phyloP scores from a whole-genome alignment of 1,140 invertebrate genomes.

The Caenorhabditis inopinata region DNA sequence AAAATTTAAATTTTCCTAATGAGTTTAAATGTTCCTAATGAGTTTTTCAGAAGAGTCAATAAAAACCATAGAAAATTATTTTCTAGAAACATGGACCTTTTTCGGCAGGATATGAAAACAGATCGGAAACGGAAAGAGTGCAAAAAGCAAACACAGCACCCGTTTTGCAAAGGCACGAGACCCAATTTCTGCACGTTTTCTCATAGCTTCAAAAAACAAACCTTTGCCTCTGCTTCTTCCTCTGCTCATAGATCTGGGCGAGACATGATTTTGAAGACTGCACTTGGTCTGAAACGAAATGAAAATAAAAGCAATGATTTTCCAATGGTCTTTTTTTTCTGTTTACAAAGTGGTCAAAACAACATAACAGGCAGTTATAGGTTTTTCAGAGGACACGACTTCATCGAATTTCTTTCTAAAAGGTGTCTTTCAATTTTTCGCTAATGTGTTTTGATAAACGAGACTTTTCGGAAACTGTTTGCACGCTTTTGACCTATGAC shows the following conservation, averaged over 20 bases:
- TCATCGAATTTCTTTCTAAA: too few relatives aligned
- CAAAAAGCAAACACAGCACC: neutral
- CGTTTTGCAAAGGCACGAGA: neutral
- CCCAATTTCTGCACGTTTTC: neutral
- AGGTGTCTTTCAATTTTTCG: too few relatives aligned
- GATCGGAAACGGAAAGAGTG: neutral
- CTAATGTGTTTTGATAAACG: too few relatives aligned
- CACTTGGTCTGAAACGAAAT: slow-evolving; percentile 34
- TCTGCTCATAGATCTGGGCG: slow-evolving; percentile 37
- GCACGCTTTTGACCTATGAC: neutral
- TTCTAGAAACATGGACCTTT: too few relatives aligned
- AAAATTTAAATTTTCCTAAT: neutral
- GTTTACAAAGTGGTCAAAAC: too few relatives aligned
- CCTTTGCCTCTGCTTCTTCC: slow-evolving; percentile 36
- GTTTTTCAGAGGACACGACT: too few relatives aligned
- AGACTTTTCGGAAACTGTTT: too few relatives aligned
- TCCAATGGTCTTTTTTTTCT: too few relatives aligned
- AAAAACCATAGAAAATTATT: too few relatives aligned
- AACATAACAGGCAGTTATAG: neutral
- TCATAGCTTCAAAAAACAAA: neutral
- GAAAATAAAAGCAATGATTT: neutral
- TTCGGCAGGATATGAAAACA: too few relatives aligned
- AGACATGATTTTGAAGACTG: slow-evolving; percentile 33
- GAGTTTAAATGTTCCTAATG: neutral
- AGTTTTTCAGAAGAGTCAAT: too few relatives aligned